Evolutionary conservation across 2,888 invertebrate species (phyloP).

Genomic region (Amphipyra berbera): DNA sequence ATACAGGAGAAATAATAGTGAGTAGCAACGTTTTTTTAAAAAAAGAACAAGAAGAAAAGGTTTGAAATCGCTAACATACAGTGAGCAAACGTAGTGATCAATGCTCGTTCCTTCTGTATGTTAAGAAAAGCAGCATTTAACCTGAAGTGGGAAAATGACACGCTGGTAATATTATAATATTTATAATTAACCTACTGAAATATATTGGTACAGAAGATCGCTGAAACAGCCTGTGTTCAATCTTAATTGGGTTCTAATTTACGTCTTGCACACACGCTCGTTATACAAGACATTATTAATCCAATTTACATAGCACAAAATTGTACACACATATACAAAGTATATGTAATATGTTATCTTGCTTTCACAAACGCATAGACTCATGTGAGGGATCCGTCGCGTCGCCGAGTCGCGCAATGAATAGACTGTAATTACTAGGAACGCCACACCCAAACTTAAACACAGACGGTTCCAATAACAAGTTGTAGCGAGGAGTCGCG

Average conservation of each 20-base stretch:
- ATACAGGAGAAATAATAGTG: too few relatives aligned
- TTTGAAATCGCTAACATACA: too few relatives aligned
- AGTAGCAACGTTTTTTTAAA: too few relatives aligned
- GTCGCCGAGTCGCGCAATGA: constrained; percentile 53
- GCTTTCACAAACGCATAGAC: constrained; percentile 43
- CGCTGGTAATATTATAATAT: too few relatives aligned
- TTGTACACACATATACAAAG: constrained; percentile 5
- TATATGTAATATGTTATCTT: constrained; percentile 40
- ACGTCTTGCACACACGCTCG: constrained; percentile 8
- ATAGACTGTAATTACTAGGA: constrained; percentile 66
- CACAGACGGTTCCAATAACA: constrained; percentile 38
- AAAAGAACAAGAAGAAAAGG: too few relatives aligned
- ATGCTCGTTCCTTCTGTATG: too few relatives aligned
- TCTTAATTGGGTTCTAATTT: constrained; percentile 6
- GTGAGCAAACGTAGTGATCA: too few relatives aligned
- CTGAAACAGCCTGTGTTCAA: not conserved
- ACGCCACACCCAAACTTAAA: constrained; percentile 52
- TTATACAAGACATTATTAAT: constrained; percentile 34
- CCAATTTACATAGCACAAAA: constrained; percentile 20
- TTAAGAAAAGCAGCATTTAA: too few relatives aligned
- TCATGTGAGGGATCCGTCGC: constrained; percentile 13
- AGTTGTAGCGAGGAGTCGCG: constrained; percentile 14
- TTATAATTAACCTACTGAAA: too few relatives aligned
- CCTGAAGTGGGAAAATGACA: too few relatives aligned
- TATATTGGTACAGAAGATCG: not conserved